These are phyloP conservation scores for Fulica atra DNA, from an alignment of 2,113 vertebrate genomes.

Conservation along the genomic window DNA sequence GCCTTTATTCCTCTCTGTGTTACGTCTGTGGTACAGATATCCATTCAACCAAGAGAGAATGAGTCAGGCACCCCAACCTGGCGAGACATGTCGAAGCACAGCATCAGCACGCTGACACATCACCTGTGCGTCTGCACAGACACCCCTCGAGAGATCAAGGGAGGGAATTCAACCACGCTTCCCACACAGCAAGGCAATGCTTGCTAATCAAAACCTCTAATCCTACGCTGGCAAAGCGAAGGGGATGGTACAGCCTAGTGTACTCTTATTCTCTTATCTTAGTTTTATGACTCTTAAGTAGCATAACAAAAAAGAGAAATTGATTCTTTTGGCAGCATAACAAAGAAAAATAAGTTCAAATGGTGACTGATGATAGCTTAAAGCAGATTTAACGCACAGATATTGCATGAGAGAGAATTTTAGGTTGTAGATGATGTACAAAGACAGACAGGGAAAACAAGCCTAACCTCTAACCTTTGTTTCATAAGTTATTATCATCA, in stretches of 20 bases:
- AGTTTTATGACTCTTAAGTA: background rate
- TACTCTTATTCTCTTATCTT: slow-evolving; percentile 24
- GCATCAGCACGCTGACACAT: slow-evolving; percentile 1
- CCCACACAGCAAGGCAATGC: background rate
- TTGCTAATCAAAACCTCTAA: slow-evolving; percentile 36
- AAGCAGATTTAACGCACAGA: slow-evolving; percentile 41
- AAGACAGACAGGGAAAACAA: slow-evolving; percentile 58
- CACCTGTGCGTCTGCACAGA: background rate
- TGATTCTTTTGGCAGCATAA: slow-evolving; percentile 22
- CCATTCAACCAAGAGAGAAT: background rate
- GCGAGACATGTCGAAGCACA: background rate
- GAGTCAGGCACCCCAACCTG: slow-evolving; percentile 39
- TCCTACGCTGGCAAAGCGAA: background rate
- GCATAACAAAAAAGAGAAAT: background rate
- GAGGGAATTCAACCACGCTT: slow-evolving; percentile 7
- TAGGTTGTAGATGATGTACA: slow-evolving; percentile 45
- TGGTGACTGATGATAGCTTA: slow-evolving; percentile 42
- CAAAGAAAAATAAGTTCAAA: slow-evolving; percentile 53
- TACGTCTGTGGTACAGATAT: background rate
- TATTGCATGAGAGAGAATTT: slow-evolving; percentile 28
- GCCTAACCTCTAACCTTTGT: slow-evolving; percentile 51
- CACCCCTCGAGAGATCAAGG: background rate
- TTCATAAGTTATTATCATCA: slow-evolving; percentile 48
- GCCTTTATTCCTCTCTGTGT: slow-evolving; percentile 9
- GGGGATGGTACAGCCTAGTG: background rate